Evolutionary conservation across 1,140 invertebrate species (phyloP), one percentile per base, ranked within the genome.

Genomic region (Drosophila auraria): DNA sequence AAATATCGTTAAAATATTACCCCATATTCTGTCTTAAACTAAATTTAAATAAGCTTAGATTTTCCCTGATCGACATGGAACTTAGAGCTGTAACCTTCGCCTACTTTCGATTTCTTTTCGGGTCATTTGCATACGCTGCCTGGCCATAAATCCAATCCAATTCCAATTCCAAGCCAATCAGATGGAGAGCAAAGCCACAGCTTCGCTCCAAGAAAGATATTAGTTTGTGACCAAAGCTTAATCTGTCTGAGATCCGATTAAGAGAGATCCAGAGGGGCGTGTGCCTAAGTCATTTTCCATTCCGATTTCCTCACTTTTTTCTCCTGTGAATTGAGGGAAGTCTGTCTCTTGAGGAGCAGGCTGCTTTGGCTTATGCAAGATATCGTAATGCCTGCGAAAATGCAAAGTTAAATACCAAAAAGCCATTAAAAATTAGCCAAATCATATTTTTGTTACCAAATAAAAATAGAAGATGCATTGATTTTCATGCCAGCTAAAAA

Each of bases 41-140:
- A 9, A 38, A 5, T 15, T 5, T 20, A 20, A 56, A 15, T 23
- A 9, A 17, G 2, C 15, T 23, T 5, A 0, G 1, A 23, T 40
- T 40, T 38, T n/a, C 9, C 20, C 0, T 1, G 0, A 6, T 23
- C 7, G 5, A 40, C 3, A 11, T 23, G 1, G 17, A 56, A 20
- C 36, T 56, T 8, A 1, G 0, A 5, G 4, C 5, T 6, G 54
- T 40, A 57, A 57, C 54, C 54, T 57, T 57, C 54, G 33, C 54
- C 54, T 57, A 57, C 33, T 57, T 57, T 57, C 54, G 36, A n/a
- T 57, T 40, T 40, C 36, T 57, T 57, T 23, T 8, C 20, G 11
- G 54, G 54, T 56, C 54, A 56, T 56, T 56, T 56, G 54, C 54
- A 56, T 57, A 20, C 54, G 33, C 38, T 15, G 36, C 20, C 54